phyloP scores from a whole-genome alignment of 2,888 invertebrate species.

The Nebria brevicollis region DNA sequence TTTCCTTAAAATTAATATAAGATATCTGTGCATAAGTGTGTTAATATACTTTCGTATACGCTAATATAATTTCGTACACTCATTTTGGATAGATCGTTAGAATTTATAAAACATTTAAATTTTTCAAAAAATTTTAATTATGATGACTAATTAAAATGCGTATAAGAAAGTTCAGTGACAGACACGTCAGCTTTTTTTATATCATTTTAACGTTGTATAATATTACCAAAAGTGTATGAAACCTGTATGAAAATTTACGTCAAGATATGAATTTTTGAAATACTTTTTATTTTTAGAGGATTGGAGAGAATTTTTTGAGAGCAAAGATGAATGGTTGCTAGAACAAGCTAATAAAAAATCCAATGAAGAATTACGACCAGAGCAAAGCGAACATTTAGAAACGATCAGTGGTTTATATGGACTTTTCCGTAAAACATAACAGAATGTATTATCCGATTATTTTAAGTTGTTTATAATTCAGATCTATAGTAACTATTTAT shows the following conservation, averaged over 20 bases:
- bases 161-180: no score
- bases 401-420: slow-evolving; percentile 27
- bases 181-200: no score
- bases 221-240: neutral
- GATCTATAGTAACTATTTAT: neutral
- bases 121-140: no score
- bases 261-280: neutral
- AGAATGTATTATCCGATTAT: neutral
- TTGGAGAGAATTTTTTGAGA: slow-evolving; percentile 30
- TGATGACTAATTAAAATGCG: no score
- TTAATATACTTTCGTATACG: no score
- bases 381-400: slow-evolving; percentile 9
- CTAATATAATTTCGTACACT: no score
- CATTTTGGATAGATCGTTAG: no score
- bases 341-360: slow-evolving; percentile 29
- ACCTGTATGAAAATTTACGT: neutral
- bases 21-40: no score
- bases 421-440: slow-evolving; percentile 20
- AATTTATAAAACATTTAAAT: no score
- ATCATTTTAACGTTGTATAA: neutral
- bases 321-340: slow-evolving; percentile 26
- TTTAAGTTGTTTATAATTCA: neutral
- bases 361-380: slow-evolving; percentile 24
- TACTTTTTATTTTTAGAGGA: slow-evolving; percentile 13
- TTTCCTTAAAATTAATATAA: no score